Conservation (phyloP, 1,140 invertebrate species). For the Zaprionus capensis region DNA sequence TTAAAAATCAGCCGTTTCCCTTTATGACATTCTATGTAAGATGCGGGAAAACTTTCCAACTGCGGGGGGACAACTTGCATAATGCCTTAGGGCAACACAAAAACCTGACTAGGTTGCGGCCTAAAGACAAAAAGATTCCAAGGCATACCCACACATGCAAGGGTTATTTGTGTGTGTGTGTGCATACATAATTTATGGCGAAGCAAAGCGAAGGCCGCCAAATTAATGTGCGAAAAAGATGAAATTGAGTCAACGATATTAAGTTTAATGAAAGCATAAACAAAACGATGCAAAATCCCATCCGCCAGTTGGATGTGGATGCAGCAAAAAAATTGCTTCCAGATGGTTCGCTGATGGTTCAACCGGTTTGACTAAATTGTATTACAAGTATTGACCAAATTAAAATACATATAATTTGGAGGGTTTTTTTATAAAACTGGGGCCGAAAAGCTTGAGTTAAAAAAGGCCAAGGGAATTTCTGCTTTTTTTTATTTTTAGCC, state of each 20-base stretch:
- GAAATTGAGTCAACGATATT: conserved; percentile 53
- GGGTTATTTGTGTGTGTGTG: conserved; percentile 3
- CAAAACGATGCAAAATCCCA: conserved; percentile 28
- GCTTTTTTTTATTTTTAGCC: background rate
- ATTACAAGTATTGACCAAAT: conserved; percentile 21
- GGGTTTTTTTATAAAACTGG: background rate
- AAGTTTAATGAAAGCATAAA: conserved; percentile 43
- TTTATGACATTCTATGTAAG: conserved; percentile 54
- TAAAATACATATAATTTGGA: background rate
- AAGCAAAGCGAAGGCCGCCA: conserved; percentile 36
- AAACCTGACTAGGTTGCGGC: conserved; percentile 38
- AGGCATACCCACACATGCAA: conserved; percentile 19
- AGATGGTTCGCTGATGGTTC: conserved; percentile 36
- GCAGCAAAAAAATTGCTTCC: conserved; percentile 25
- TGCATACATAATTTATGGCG: conserved; percentile 40
- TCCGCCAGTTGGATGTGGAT: background rate
- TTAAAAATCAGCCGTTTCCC: conserved; percentile 18
- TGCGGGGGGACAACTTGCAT: conserved; percentile 44
- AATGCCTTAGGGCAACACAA: conserved; percentile 46
- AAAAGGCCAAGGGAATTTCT: background rate
- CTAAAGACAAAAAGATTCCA: conserved; percentile 31
- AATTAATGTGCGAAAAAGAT: conserved; percentile 64
- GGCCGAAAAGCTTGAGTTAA: background rate
- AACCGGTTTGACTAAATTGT: conserved; percentile 26
- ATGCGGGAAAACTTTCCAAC: conserved; percentile 48